Conservation (phyloP, 2,888 invertebrate genomes). For the Amphipoea lucens region DNA sequence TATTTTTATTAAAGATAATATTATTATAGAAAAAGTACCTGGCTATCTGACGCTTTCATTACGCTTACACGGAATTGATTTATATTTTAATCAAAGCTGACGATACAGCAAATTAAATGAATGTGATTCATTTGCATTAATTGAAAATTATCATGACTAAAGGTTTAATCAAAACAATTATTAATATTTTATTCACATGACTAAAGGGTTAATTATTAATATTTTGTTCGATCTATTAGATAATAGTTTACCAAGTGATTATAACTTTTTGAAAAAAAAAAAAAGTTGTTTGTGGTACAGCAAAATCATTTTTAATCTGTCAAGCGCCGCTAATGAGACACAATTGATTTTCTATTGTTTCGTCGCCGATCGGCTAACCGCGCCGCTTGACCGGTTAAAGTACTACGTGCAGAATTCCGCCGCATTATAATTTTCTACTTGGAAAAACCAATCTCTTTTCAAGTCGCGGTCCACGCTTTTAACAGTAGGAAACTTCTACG, state of each 20-base stretch:
- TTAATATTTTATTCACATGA: background rate
- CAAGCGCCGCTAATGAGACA: too few relatives aligned
- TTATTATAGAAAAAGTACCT: too few relatives aligned
- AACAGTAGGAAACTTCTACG: constrained; percentile 26
- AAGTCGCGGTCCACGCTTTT: background rate
- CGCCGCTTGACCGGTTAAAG: too few relatives aligned
- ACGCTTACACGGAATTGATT: background rate
- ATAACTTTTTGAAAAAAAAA: background rate
- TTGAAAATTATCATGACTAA: background rate
- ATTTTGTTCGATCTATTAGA: background rate
- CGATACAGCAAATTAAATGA: background rate
- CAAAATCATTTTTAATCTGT: background rate
- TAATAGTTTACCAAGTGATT: background rate
- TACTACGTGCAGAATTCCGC: constrained; percentile 7
- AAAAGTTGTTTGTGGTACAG: background rate
- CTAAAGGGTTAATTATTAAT: background rate
- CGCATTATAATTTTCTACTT: constrained; percentile 13
- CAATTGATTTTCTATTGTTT: too few relatives aligned
- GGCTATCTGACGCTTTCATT: constrained; percentile 6
- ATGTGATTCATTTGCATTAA: background rate
- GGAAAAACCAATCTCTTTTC: constrained; percentile 24
- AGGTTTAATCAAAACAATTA: background rate
- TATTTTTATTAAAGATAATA: constrained; percentile 64
- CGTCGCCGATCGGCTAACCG: too few relatives aligned
- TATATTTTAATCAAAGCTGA: background rate